These are phyloP conservation scores for Apamea epomidion DNA, from an alignment of 2,888 invertebrate genomes.

Conservation along the genomic window DNA sequence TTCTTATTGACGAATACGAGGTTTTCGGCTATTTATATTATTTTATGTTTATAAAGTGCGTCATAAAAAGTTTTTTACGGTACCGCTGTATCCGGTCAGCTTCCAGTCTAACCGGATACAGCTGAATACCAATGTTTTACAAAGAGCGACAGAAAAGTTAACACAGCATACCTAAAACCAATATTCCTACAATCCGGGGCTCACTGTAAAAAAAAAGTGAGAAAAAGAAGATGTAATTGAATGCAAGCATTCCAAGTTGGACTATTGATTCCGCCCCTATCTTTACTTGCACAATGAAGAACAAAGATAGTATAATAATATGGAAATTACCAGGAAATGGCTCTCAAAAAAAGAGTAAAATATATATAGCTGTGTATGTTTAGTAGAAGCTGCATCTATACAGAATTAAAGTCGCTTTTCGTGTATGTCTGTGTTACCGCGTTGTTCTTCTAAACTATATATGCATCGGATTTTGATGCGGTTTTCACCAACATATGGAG, in stretches of 20 bases:
- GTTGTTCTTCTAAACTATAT: no score
- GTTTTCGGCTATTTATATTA: no score
- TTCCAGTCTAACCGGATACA: not conserved
- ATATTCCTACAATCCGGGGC: not conserved
- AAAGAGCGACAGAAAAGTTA: not conserved
- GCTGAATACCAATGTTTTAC: not conserved
- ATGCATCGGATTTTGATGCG: no score
- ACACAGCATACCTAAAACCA: not conserved
- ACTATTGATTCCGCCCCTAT: conserved; percentile 41
- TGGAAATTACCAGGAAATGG: not conserved
- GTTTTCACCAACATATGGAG: no score
- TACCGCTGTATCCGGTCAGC: no score
- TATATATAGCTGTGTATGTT: not conserved
- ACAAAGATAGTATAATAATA: not conserved
- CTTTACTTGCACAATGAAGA: conserved; percentile 5
- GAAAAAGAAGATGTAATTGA: not conserved
- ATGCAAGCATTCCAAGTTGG: not conserved
- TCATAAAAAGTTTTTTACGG: no score
- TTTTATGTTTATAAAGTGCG: no score
- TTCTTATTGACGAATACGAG: no score
- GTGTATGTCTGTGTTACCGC: no score
- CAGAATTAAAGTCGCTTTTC: no score
- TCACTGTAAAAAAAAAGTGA: not conserved
- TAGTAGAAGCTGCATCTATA: no score
- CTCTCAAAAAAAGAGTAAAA: not conserved